phyloP scores from a whole-genome alignment of 2,888 invertebrate species.

The Aleiodes alternator region DNA sequence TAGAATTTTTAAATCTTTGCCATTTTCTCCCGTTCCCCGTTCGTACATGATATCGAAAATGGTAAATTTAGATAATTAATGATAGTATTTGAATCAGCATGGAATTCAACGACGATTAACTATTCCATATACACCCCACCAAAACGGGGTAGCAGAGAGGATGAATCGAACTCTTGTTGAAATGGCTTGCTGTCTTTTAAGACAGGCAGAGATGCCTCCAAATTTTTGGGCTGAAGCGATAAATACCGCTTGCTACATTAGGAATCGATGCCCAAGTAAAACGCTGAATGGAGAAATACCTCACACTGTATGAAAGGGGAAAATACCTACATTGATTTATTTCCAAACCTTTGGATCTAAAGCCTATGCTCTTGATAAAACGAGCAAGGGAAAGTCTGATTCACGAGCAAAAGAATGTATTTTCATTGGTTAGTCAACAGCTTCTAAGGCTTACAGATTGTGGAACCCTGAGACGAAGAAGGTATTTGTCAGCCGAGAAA shows the following conservation, averaged over 20 bases:
- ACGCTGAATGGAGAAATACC: conserved; percentile 49
- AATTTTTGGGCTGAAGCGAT: conserved; percentile 59
- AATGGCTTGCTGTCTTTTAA: conserved; percentile 59
- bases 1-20: too few relatives aligned
- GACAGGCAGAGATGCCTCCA: conserved; percentile 47
- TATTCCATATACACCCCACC: conserved; percentile 58
- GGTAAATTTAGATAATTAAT: too few relatives aligned
- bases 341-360: conserved; percentile 39
- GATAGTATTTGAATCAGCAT: neutral
- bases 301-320: conserved; percentile 47
- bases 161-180: conserved; percentile 61
- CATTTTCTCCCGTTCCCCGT: too few relatives aligned
- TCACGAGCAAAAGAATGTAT: conserved; percentile 38
- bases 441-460: conserved; percentile 45
- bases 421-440: conserved; percentile 39
- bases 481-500: conserved; percentile 34
- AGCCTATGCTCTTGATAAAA: conserved; percentile 37
- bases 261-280: conserved; percentile 59
- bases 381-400: conserved; percentile 44
- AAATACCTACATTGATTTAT: conserved; percentile 25
- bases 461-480: conserved; percentile 17
- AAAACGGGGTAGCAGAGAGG: conserved; percentile 63
- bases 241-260: conserved; percentile 56
- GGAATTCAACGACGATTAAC: conserved; percentile 37
- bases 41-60: too few relatives aligned